Conservation (phyloP, 2,888 invertebrate genomes). For the Sialis fuliginosa region DNA sequence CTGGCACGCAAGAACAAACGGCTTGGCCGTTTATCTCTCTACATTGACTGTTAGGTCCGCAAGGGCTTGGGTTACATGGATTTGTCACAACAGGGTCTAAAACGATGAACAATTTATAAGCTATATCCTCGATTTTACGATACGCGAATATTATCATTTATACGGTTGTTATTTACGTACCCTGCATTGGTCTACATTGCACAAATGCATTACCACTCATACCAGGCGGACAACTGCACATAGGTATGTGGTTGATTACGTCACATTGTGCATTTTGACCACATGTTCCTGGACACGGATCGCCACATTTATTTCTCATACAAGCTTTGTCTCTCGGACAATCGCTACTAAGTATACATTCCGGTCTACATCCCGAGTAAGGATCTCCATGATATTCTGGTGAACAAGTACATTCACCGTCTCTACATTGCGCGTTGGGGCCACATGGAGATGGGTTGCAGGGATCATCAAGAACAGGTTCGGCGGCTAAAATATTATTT, state of each 20-base stretch:
- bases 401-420: constrained; percentile 26
- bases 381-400: constrained; percentile 31
- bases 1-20: constrained; percentile 28
- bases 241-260: constrained; percentile 37
- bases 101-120: constrained; percentile 10
- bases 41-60: constrained; percentile 31
- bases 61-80: constrained; percentile 32
- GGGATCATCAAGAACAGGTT: constrained; percentile 25
- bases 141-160: constrained; percentile 12
- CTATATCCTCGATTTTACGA: background rate
- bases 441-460: constrained; percentile 59
- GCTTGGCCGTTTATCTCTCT: constrained; percentile 27
- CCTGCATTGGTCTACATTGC: constrained; percentile 37
- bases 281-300: constrained; percentile 44
- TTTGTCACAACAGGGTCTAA: constrained; percentile 20
- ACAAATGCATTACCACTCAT: constrained; percentile 54
- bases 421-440: constrained; percentile 37
- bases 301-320: constrained; percentile 35
- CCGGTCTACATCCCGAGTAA: constrained; percentile 33
- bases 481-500: constrained; percentile 5
- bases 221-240: constrained; percentile 39
- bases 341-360: constrained; percentile 41
- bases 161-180: constrained; percentile 22
- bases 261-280: constrained; percentile 40
- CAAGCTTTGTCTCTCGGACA: constrained; percentile 39